Conservation (phyloP, 2,113 vertebrate genomes). For the Sinocyclocheilus anshuiensis region DNA sequence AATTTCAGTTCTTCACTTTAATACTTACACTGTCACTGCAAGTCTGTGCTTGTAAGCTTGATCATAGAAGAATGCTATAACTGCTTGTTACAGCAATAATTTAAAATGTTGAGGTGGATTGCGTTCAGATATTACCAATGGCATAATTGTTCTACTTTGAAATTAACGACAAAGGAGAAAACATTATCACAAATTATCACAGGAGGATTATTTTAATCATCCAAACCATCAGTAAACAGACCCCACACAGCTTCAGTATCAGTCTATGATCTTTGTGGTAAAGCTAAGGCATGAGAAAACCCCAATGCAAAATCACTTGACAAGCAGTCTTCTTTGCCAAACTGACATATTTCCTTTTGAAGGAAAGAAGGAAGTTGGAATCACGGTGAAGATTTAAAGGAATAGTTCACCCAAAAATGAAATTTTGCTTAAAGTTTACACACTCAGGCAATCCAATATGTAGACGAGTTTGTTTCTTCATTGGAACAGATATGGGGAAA, state of each 20-base stretch:
- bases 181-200: not conserved
- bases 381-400: not conserved
- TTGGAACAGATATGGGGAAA: too few species aligned
- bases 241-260: not conserved
- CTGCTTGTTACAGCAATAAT: not conserved
- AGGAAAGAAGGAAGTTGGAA: not conserved
- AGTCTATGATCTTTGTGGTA: not conserved
- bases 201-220: not conserved
- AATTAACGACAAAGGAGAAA: not conserved
- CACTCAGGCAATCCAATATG: too few species aligned
- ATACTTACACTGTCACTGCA: constrained; percentile 29
- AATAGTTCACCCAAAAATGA: too few species aligned
- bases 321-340: not conserved
- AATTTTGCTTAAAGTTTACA: too few species aligned
- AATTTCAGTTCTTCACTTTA: not conserved
- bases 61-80: constrained; percentile 15
- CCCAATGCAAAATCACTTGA: not conserved
- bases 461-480: too few species aligned
- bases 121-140: not conserved
- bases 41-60: constrained; percentile 31
- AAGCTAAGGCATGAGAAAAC: not conserved
- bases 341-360: not conserved
- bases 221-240: not conserved
- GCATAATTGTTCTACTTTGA: not conserved
- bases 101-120: constrained; percentile 1